These are phyloP conservation scores for Sminthurides bifidus DNA, from an alignment of 1,140 invertebrate species.

Conservation along the genomic window DNA sequence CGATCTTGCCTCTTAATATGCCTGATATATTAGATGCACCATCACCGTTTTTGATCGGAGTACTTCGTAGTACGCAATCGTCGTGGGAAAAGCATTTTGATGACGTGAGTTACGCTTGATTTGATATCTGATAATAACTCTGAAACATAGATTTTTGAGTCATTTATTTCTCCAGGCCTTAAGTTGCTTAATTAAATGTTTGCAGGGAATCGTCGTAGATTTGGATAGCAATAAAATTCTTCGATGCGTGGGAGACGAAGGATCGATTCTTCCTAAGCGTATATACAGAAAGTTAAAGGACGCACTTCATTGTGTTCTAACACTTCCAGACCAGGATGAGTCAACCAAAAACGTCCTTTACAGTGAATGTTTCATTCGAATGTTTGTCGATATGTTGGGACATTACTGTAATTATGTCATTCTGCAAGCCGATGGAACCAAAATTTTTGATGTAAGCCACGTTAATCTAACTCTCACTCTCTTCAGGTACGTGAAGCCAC, in stretches of 20 bases:
- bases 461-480: slow-evolving; percentile 7
- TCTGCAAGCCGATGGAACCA: slow-evolving; percentile 39
- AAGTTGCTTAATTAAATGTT: slow-evolving; percentile 10
- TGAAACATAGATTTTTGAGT: not conserved
- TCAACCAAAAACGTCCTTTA: slow-evolving; percentile 48
- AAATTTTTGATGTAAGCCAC: slow-evolving; percentile 44
- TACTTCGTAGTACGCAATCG: slow-evolving; percentile 42
- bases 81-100: slow-evolving; percentile 35
- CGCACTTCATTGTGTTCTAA: slow-evolving; percentile 48
- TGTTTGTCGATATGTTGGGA: slow-evolving; percentile 52
- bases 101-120: too few relatives aligned
- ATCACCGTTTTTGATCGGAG: slow-evolving; percentile 59
- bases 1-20: slow-evolving; percentile 55
- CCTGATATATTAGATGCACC: slow-evolving; percentile 59
- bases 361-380: slow-evolving; percentile 52
- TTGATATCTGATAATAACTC: slow-evolving; percentile 20
- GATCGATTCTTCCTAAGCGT: slow-evolving; percentile 48
- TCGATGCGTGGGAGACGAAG: slow-evolving; percentile 48
- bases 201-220: slow-evolving; percentile 52
- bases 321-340: slow-evolving; percentile 35
- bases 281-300: slow-evolving; percentile 47
- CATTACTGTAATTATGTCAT: slow-evolving; percentile 46
- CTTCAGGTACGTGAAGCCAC: too few relatives aligned
- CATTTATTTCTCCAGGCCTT: not conserved
- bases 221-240: slow-evolving; percentile 43